Evolutionary conservation across 1,140 invertebrate species (phyloP).

Genomic region (Brachionus paranguensis): DNA sequence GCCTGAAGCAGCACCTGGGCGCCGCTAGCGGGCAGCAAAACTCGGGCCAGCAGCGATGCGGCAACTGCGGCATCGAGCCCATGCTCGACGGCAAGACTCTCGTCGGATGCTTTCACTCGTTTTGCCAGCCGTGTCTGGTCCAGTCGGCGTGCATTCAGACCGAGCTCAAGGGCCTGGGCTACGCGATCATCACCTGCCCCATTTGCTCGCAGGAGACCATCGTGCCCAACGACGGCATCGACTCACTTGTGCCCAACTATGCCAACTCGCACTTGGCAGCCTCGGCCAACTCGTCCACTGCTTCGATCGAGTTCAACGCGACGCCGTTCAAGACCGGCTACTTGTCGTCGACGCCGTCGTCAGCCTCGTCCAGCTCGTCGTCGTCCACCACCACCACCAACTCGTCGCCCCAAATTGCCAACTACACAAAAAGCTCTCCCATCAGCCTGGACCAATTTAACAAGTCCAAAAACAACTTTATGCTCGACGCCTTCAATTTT

Average conservation of each 20-base stretch:
- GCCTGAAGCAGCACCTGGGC: not conserved
- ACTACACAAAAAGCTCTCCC: not conserved
- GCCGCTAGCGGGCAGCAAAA: not conserved
- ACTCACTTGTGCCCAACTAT: not conserved
- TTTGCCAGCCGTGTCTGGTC: not conserved
- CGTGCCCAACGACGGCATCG: not conserved
- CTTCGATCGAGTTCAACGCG: not conserved
- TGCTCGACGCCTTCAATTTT: not conserved
- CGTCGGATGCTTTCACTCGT: not conserved
- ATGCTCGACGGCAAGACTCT: constrained; percentile 19
- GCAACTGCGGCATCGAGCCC: not conserved
- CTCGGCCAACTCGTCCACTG: not conserved
- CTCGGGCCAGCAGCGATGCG: not conserved
- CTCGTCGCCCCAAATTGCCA: constrained; percentile 6
- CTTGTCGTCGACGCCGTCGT: not conserved
- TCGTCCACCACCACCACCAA: not conserved
- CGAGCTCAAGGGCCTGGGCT: not conserved
- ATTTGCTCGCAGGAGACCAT: not conserved
- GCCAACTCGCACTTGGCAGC: not conserved
- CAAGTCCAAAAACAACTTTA: not conserved
- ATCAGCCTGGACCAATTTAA: not conserved
- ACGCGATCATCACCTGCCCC: not conserved
- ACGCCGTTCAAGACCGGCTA: not conserved
- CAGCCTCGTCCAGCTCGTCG: not conserved
- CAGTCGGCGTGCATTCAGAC: not conserved